Evolutionary conservation across 2,888 invertebrate genomes (phyloP), one percentile per base, ranked within the genome.

Genomic region (Oxytorus armatus): DNA sequence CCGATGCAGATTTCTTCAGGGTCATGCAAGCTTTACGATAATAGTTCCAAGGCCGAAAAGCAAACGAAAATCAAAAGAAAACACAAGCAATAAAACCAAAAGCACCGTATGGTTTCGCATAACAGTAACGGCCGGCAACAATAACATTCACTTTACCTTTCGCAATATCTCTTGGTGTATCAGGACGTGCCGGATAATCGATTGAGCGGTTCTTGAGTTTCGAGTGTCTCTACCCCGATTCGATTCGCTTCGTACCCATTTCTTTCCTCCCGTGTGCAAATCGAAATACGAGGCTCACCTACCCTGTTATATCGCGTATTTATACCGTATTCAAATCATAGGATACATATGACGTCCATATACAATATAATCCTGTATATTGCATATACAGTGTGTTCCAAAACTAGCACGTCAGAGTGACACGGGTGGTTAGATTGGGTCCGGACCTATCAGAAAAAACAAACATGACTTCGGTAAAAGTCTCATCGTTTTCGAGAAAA

Each of bases 91-190:
- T 21, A 16, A 51, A 61, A 42, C 39, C 5, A 63, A 53, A 23
- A n/a, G 18, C 14, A 3, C 44, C 14, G 23, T n/a, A 16, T 42
- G 5, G 33, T 57, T 11, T 14, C 10, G 7, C 23, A 16, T 36
- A 53, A 73, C 42, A 53, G 29, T 49, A 29, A 18, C 18, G 10
- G 21, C 29, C 21, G 11, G 10, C 23, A 29, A 21, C 42, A 42
- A 53, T 66, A 78, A 78, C 68, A 59, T 53, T 42, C 65, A 14
- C n/a, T 72, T 51, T 29, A 66, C n/a, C 5, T 47, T 51, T 77
- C 11, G 25, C 49, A 25, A 14, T 57, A 55, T 44, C 14, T 39
- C 16, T 25, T 65, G n/a, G 42, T 36, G 21, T 44, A 66, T 66
- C 14, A 21, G 39, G 51, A 68, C 44, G 53, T 47, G 42, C 53